These are phyloP conservation scores for Empidonax traillii DNA, from an alignment of 2,113 vertebrate genomes.

Conservation along the genomic window DNA sequence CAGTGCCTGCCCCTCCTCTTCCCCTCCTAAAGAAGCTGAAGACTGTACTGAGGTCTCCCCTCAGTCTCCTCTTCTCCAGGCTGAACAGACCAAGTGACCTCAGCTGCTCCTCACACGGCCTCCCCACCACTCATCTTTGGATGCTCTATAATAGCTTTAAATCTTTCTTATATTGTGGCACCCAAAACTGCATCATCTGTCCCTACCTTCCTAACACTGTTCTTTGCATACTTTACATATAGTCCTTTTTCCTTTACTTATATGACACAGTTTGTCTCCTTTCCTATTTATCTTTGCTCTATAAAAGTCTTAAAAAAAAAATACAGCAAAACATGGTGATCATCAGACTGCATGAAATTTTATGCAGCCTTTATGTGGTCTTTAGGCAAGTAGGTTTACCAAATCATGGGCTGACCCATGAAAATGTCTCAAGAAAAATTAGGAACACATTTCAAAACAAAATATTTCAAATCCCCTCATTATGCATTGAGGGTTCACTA, in stretches of 20 bases:
- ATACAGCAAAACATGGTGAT: not conserved
- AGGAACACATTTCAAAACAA: not conserved
- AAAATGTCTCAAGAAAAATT: not conserved
- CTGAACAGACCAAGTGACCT: not conserved
- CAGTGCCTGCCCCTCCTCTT: not conserved
- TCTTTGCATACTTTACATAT: not conserved
- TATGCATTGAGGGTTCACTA: not conserved
- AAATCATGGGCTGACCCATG: not conserved
- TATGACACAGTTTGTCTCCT: not conserved
- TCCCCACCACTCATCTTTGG: not conserved
- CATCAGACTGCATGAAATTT: not conserved
- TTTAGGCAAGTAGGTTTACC: not conserved
- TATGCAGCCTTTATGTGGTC: not conserved
- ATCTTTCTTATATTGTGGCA: not conserved
- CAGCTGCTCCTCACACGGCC: rapidly evolving
- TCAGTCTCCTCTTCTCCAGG: not conserved
- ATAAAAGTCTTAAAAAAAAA: not conserved
- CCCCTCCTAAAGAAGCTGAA: not conserved
- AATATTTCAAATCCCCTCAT: not conserved
- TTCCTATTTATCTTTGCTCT: not conserved
- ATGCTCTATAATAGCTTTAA: not conserved
- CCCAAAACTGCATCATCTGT: not conserved
- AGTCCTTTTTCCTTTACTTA: not conserved
- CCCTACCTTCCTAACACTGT: not conserved
- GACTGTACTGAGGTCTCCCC: not conserved